A percentile compares a stretch with the other conserved stretches of the same genome.
phyloP scores from a whole-genome alignment of 2,113 vertebrate genomes.

The Chaenocephalus aceratus region DNA sequence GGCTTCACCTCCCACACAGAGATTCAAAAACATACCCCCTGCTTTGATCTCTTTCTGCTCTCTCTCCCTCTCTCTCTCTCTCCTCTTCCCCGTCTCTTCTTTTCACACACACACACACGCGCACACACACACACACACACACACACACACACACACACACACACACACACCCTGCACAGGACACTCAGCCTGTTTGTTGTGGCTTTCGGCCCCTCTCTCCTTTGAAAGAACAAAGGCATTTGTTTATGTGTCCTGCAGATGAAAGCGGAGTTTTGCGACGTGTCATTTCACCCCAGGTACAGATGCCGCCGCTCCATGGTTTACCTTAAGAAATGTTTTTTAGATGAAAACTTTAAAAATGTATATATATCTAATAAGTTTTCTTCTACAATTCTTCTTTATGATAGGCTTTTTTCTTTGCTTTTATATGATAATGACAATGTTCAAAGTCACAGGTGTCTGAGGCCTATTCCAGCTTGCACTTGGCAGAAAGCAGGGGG shows the following conservation, averaged over 20 bases:
- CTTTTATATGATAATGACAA: conserved; percentile 2
- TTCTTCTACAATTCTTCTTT: background rate
- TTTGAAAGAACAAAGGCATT: conserved; percentile 78
- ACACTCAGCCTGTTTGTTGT: conserved; percentile 63
- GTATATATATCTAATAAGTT: background rate
- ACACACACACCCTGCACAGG: conserved; percentile 17
- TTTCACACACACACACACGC: conserved; percentile 24
- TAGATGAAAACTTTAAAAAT: background rate
- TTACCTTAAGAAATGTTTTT: conserved; percentile 21
- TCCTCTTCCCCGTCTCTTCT: conserved; percentile 31
- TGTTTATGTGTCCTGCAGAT: conserved; percentile 71
- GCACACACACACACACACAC: conserved; percentile 18
- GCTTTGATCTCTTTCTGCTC: conserved; percentile 68
- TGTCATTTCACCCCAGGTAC: conserved; percentile 60
- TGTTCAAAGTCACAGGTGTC: conserved; percentile 53
- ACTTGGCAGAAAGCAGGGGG: background rate
- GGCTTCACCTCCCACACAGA: conserved; percentile 76
- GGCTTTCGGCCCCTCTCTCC: conserved; percentile 65
- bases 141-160: conserved; percentile 29
- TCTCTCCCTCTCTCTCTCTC: no score
- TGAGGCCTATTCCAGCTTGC: conserved; percentile 18
- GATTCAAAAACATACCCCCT: conserved; percentile 65
- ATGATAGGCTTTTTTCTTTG: background rate
- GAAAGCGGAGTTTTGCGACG: conserved; percentile 69
- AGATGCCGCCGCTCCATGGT: conserved; percentile 29